Percentiles rank a stretch among this genome's conserved stretches.
Evolutionary conservation across 2,113 vertebrate species (phyloP).

Genomic region (Dissostichus mawsoni): DNA sequence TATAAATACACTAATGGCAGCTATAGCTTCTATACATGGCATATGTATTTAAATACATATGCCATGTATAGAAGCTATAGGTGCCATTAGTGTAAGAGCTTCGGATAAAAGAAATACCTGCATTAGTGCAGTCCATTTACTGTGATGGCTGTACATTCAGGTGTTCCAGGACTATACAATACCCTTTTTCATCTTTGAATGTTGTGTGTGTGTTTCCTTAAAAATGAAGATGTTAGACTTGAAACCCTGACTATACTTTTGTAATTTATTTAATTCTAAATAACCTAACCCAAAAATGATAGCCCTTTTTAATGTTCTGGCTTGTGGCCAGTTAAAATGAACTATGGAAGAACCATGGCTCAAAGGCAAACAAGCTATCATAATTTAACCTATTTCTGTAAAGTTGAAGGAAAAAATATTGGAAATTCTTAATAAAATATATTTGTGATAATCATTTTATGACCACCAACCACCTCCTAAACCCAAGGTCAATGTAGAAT

Average conservation of each 20-base stretch:
- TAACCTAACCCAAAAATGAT: not conserved
- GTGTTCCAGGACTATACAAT: not conserved
- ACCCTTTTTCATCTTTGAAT: not conserved
- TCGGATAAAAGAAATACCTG: not conserved
- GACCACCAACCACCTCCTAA: not conserved
- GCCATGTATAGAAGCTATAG: not conserved
- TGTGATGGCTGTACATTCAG: not conserved
- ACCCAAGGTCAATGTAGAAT: not conserved
- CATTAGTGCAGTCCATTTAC: not conserved
- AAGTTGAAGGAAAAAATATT: no score
- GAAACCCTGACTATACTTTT: no score
- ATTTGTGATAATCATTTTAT: not conserved
- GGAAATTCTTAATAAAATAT: not conserved
- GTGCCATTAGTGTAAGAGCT: slow-evolving; percentile 12
- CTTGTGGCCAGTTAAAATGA: not conserved
- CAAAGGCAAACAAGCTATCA: not conserved
- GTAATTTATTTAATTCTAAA: no score
- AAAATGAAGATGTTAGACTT: not conserved
- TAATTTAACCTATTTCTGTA: not conserved
- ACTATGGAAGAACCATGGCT: not conserved
- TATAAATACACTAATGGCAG: not conserved
- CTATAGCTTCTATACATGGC: not conserved
- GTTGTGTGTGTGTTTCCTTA: no score
- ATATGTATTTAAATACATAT: not conserved
- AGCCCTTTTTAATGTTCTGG: not conserved